A percentile compares a stretch with the other conserved stretches of the same genome.
These are phyloP conservation scores for Crenuchus spilurus DNA, from an alignment of 2,797 vertebrate genomes.

Conservation along the genomic window DNA sequence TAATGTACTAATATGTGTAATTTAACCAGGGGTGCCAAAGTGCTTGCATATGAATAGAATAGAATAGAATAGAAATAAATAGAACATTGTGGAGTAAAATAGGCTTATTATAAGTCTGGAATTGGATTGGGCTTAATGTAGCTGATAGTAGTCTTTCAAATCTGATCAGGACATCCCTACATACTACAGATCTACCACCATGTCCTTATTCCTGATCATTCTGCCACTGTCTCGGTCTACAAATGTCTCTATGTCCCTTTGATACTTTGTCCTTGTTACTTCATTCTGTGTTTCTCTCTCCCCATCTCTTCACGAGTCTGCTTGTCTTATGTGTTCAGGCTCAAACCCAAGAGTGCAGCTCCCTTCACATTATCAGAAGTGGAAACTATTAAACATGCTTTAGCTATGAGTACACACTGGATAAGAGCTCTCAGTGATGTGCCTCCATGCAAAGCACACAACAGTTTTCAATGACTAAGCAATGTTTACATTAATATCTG, in stretches of 20 bases:
- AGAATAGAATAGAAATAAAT: no score
- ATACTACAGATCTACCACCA: background rate
- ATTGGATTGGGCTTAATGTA: no score
- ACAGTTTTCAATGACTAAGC: background rate
- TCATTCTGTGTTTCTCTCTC: slow-evolving; percentile 1
- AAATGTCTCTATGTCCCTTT: no score
- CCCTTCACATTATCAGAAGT: slow-evolving; percentile 35
- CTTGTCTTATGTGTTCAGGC: slow-evolving; percentile 35
- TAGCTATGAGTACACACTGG: background rate
- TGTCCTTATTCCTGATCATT: background rate
- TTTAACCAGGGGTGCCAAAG: no score
- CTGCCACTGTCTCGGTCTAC: background rate
- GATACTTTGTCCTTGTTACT: no score
- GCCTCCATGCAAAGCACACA: background rate
- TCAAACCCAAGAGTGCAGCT: slow-evolving; percentile 3
- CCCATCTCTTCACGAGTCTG: slow-evolving; percentile 3
- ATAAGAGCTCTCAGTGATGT: slow-evolving; percentile 17
- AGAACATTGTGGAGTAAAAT: no score
- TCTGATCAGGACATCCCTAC: no score
- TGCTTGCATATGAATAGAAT: no score
- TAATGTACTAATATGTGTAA: no score
- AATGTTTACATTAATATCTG: no score
- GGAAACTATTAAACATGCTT: slow-evolving; percentile 12
- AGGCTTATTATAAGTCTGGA: no score
- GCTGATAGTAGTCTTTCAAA: no score